Evolutionary conservation across 2,113 vertebrate species (phyloP).

Genomic region (Rhinopomastus cyanomelas): DNA sequence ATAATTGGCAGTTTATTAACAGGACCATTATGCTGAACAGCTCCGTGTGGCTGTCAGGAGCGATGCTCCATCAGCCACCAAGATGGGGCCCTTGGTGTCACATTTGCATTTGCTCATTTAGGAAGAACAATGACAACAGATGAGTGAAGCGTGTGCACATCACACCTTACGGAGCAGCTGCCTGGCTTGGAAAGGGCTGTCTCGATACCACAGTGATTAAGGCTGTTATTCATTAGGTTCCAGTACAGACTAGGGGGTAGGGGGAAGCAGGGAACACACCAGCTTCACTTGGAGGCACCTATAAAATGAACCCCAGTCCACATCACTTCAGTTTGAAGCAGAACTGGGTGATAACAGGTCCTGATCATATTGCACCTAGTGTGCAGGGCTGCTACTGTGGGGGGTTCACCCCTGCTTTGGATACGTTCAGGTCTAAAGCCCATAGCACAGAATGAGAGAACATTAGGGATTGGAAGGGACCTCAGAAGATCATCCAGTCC

Average conservation of each 20-base stretch:
- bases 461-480: too few relatives aligned
- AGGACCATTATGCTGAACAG: slow-evolving; percentile 89
- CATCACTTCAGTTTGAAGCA: slow-evolving; percentile 28
- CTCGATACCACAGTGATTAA: slow-evolving; percentile 60
- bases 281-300: not conserved
- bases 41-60: slow-evolving; percentile 78
- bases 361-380: not conserved
- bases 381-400: not conserved
- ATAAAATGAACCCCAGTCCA: not conserved
- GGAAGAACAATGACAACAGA: slow-evolving; percentile 79
- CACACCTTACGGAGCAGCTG: slow-evolving; percentile 66
- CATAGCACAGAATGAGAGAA: too few relatives aligned
- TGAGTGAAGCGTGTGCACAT: slow-evolving; percentile 72
- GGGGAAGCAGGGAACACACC: not conserved
- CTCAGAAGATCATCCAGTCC: too few relatives aligned
- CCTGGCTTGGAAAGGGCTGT: slow-evolving; percentile 56
- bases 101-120: slow-evolving; percentile 86
- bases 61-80: slow-evolving; percentile 75
- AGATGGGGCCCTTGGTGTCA: slow-evolving; percentile 62
- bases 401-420: not conserved
- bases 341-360: not conserved
- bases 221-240: slow-evolving; percentile 54
- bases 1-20: slow-evolving; percentile 91
- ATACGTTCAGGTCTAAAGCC: too few relatives aligned
- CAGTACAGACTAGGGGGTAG: not conserved